These are phyloP conservation scores for Neodon shergylaensis DNA, from an alignment of 2,113 vertebrate genomes.

Conservation along the genomic window DNA sequence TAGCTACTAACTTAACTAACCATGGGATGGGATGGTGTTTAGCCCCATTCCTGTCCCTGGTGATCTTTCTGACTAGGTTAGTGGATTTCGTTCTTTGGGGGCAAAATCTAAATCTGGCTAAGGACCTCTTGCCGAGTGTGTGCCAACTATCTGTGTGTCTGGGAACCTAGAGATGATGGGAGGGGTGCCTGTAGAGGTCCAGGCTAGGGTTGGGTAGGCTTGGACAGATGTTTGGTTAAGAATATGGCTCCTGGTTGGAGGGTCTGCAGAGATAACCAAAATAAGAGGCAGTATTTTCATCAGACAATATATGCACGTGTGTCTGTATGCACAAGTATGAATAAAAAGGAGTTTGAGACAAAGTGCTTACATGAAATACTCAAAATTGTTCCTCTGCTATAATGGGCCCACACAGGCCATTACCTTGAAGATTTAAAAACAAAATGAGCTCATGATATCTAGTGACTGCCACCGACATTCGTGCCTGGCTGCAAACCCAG, in stretches of 20 bases:
- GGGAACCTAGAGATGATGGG: neutral
- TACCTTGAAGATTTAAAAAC: conserved; percentile 78
- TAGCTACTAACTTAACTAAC: neutral
- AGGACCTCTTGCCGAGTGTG: too few relatives aligned
- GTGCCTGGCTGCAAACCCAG: conserved; percentile 31
- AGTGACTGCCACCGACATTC: conserved; percentile 35
- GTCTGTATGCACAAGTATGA: neutral
- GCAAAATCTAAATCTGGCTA: neutral
- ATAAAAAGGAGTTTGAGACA: conserved; percentile 2
- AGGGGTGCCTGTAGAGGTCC: neutral
- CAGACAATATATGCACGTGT: neutral
- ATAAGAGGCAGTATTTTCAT: neutral
- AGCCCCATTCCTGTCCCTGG: accelerated
- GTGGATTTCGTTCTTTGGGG: neutral
- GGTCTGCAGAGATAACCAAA: neutral
- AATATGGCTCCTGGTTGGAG: neutral
- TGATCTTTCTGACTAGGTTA: neutral
- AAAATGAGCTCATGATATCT: conserved; percentile 67
- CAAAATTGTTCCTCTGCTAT: conserved; percentile 58
- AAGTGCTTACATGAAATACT: conserved; percentile 36
- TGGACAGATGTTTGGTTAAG: neutral
- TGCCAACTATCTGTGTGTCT: neutral
- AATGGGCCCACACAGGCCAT: conserved; percentile 66
- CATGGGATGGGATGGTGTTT: accelerated
- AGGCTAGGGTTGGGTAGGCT: neutral